Conservation (phyloP, 2,113 vertebrate genomes). For the Erythrocebus patas region DNA sequence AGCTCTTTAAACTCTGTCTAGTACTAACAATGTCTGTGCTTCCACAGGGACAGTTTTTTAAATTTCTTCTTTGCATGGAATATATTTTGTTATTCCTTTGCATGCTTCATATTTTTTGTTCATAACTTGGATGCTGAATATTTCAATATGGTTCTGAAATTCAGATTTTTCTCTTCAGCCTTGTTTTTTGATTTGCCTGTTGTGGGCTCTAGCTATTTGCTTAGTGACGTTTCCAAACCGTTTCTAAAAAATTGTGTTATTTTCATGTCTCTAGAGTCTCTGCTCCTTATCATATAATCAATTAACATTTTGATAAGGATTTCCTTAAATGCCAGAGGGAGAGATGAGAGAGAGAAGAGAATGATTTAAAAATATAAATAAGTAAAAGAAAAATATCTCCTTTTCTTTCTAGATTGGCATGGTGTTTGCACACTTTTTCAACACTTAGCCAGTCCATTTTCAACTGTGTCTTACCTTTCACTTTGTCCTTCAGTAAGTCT, state of each 20-base stretch:
- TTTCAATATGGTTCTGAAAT: not conserved
- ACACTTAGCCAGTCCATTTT: not conserved
- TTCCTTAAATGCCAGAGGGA: not conserved
- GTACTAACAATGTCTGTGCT: not conserved
- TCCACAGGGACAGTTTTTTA: not conserved
- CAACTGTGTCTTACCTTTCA: not conserved
- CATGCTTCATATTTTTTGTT: not conserved
- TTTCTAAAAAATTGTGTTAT: not conserved
- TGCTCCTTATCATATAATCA: not conserved
- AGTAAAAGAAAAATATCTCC: not conserved
- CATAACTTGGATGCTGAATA: not conserved
- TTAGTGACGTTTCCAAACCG: not conserved
- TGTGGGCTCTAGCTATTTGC: not conserved
- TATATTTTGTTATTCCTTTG: not conserved
- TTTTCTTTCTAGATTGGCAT: not conserved
- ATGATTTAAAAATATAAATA: not conserved
- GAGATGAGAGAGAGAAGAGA: not conserved
- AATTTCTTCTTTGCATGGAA: not conserved
- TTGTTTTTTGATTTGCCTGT: not conserved
- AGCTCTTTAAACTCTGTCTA: not conserved
- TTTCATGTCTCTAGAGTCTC: not conserved
- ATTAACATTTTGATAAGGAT: not conserved
- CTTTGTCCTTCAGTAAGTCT: not conserved
- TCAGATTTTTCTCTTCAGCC: not conserved
- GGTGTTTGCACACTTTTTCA: not conserved